Evolutionary conservation across 2,797 vertebrate species (phyloP).

Genomic region (Sebastes kiyomatsui): DNA sequence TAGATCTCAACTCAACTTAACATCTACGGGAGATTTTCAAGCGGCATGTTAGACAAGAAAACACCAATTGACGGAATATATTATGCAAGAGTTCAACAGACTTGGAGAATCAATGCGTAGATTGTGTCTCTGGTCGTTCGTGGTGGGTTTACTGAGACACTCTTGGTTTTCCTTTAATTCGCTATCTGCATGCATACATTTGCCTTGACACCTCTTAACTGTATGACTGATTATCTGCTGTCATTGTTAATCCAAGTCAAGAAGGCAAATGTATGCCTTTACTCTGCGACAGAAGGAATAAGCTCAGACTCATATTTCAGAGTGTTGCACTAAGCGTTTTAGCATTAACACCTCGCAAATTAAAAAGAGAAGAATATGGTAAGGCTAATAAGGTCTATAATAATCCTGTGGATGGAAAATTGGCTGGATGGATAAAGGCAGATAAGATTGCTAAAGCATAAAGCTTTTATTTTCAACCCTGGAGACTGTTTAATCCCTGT

Average conservation of each 20-base stretch:
- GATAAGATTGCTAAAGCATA: constrained; percentile 48
- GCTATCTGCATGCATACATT: background rate
- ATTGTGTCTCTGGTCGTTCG: too few species aligned
- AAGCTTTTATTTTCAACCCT: constrained; percentile 57
- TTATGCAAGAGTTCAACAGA: background rate
- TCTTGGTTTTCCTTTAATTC: background rate
- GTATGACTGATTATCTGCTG: background rate
- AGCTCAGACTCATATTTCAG: constrained; percentile 3
- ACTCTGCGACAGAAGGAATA: background rate
- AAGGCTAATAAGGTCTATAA: constrained; percentile 21
- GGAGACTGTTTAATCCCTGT: constrained; percentile 73
- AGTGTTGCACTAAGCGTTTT: constrained; percentile 8
- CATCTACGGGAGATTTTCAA: background rate
- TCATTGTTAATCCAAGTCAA: constrained; percentile 2
- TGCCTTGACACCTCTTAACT: background rate
- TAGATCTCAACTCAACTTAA: background rate
- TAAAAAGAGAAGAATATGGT: constrained; percentile 14
- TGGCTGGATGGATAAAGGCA: constrained; percentile 43
- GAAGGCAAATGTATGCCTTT: background rate
- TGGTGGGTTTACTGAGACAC: background rate
- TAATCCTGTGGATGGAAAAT: constrained; percentile 49
- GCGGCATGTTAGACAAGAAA: background rate
- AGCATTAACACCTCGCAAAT: constrained; percentile 40
- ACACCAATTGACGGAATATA: background rate
- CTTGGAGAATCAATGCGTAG: background rate